Evolutionary conservation across 1,140 invertebrate genomes (phyloP).

Genomic region (Propsilocerus akamusi): DNA sequence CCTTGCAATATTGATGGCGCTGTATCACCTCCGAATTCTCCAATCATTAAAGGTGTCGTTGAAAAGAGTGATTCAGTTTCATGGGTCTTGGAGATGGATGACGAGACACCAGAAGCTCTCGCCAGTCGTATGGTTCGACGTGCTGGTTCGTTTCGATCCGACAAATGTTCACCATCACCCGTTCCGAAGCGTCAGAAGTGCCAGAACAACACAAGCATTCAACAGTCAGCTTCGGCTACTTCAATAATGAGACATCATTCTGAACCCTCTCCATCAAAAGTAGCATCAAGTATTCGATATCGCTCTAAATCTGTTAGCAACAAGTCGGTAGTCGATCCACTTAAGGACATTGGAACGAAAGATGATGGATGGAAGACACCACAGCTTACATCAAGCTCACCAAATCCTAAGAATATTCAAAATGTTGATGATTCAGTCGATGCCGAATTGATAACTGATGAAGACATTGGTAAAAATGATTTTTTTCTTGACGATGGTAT

Average conservation of each 20-base stretch:
- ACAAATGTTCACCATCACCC: conserved; percentile 15
- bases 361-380: background rate
- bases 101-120: conserved; percentile 42
- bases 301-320: conserved; percentile 18
- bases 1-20: conserved; percentile 8
- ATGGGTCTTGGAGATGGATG: conserved; percentile 59
- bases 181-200: conserved; percentile 22
- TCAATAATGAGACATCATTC: conserved; percentile 18
- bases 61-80: conserved; percentile 68
- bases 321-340: conserved; percentile 3
- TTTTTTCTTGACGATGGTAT: background rate
- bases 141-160: conserved; percentile 29
- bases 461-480: background rate
- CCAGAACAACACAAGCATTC: conserved; percentile 14
- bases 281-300: conserved; percentile 11
- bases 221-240: conserved; percentile 33
- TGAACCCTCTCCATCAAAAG: conserved; percentile 5
- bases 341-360: background rate
- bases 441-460: background rate
- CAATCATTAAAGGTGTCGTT: conserved; percentile 56
- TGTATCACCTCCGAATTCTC: conserved; percentile 34
- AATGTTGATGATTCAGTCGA: background rate
- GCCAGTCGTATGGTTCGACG: conserved; percentile 35
- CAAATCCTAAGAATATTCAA: background rate
- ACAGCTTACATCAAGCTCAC: background rate